Conservation (phyloP, 2,797 vertebrate species). For the Epinephelus coioides region DNA sequence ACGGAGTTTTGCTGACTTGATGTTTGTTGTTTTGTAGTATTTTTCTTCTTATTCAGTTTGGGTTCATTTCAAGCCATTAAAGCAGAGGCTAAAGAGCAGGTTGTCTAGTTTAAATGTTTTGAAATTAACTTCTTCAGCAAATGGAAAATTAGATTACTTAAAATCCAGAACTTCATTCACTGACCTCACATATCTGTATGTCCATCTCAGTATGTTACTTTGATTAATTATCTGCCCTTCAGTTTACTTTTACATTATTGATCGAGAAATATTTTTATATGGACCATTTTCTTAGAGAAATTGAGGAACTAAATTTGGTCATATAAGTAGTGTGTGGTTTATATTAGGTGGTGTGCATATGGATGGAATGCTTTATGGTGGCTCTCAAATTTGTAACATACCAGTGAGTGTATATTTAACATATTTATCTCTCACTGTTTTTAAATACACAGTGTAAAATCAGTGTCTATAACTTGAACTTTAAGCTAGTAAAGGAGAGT, state of each 20-base stretch:
- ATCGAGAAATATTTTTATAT: not conserved
- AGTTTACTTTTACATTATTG: not conserved
- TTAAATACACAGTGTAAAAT: too few species aligned
- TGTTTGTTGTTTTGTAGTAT: not conserved
- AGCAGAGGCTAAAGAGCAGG: not conserved
- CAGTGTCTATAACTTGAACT: too few species aligned
- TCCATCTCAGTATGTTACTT: too few species aligned
- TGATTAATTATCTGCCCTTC: not conserved
- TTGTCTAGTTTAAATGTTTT: not conserved
- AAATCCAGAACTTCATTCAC: not conserved
- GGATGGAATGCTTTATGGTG: not conserved
- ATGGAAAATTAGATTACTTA: not conserved
- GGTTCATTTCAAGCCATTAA: not conserved
- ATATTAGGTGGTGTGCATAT: not conserved
- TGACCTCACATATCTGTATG: not conserved
- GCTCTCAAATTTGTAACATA: not conserved
- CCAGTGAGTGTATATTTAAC: too few species aligned
- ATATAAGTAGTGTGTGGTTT: too few species aligned
- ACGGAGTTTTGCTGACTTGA: not conserved
- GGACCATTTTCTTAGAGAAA: too few species aligned
- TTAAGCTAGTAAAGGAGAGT: not conserved
- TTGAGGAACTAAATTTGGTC: too few species aligned
- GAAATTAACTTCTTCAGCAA: not conserved
- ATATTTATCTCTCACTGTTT: not conserved
- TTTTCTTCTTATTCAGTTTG: not conserved